A percentile compares a stretch with the other conserved stretches of the same genome.
phyloP scores from a whole-genome alignment of 2,888 invertebrate species.

The Itoplectis maculator region DNA sequence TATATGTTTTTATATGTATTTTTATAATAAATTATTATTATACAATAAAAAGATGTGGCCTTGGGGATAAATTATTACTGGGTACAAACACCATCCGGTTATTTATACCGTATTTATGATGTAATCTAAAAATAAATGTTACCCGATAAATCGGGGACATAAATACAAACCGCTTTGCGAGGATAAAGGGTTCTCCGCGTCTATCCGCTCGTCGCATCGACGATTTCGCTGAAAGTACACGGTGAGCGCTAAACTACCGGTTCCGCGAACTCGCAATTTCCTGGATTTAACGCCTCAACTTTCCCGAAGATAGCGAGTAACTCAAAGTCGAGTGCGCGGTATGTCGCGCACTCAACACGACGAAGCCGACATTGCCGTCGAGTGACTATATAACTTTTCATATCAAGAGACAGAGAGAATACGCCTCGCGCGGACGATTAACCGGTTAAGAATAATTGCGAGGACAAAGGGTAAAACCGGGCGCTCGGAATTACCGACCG shows the following conservation, averaged over 20 bases:
- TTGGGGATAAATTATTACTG: neutral
- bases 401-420: no score
- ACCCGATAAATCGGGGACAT: constrained; percentile 1
- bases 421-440: no score
- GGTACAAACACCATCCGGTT: neutral
- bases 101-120: constrained; percentile 22
- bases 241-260: neutral
- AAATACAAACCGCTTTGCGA: neutral
- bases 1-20: neutral
- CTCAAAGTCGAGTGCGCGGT: neutral
- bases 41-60: neutral
- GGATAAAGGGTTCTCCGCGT: neutral
- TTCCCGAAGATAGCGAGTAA: neutral
- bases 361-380: no score
- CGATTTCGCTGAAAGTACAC: neutral
- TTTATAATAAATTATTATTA: no score
- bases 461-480: neutral
- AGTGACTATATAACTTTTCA: no score
- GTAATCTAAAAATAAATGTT: neutral
- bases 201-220: neutral
- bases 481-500: neutral
- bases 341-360: no score
- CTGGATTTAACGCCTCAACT: neutral
- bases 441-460: neutral
- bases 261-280: neutral